These are phyloP conservation scores for Ectemnius cavifrons DNA, from an alignment of 2,888 invertebrate species.

Conservation along the genomic window DNA sequence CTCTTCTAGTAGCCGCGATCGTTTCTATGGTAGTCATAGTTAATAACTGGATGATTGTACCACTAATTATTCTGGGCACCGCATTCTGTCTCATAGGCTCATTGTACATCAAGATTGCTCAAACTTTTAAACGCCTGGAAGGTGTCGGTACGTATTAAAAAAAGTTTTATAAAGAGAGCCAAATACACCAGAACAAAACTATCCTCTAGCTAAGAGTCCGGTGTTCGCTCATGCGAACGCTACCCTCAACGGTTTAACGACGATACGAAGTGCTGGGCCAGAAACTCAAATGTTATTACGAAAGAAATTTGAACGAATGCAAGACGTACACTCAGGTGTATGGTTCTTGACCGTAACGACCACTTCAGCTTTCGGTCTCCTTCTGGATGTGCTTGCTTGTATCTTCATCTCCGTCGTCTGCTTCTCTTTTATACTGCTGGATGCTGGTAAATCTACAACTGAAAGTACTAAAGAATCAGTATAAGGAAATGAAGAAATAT, in stretches of 20 bases:
- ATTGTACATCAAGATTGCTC: constrained; percentile 84
- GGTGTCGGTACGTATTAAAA: constrained; percentile 76
- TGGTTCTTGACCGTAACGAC: constrained; percentile 84
- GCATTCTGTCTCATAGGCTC: constrained; percentile 82
- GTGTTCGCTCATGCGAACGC: constrained; percentile 94
- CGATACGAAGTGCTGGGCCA: constrained; percentile 89
- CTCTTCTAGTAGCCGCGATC: constrained; percentile 77
- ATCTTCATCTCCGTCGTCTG: constrained; percentile 84
- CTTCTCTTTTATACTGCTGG: constrained; percentile 82
- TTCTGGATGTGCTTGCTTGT: constrained; percentile 86
- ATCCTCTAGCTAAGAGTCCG: constrained; percentile 84
- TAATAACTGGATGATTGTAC: constrained; percentile 84
- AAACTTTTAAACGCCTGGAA: constrained; percentile 85
- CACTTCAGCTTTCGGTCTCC: constrained; percentile 85
- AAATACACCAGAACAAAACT: background rate
- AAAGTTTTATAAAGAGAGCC: background rate
- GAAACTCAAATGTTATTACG: constrained; percentile 83
- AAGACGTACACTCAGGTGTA: constrained; percentile 85
- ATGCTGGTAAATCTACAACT: constrained; percentile 78
- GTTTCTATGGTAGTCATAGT: constrained; percentile 79
- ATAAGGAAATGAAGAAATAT: background rate
- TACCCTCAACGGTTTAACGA: constrained; percentile 90
- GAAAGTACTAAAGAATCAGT: background rate
- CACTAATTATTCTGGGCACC: constrained; percentile 81
- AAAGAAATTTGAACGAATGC: constrained; percentile 85